Percentiles rank a stretch among this genome's conserved stretches.
Conservation (phyloP, 2,113 vertebrate genomes). For the Protobothrops flavoviridis region DNA sequence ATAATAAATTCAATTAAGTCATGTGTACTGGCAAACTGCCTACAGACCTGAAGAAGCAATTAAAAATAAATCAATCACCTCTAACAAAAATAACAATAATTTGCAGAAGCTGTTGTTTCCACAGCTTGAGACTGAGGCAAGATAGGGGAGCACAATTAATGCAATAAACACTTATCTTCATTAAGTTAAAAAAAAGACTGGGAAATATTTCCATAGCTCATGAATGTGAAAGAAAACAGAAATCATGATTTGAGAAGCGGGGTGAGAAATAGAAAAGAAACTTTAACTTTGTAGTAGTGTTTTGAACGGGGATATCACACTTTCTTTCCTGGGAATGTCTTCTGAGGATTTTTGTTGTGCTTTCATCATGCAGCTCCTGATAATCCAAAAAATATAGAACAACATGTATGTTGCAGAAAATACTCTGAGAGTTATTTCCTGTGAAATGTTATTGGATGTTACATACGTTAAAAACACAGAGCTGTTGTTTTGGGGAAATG, state of each 20-base stretch:
- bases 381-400: background rate
- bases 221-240: constrained; percentile 27
- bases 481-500: background rate
- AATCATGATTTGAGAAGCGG: constrained; percentile 13
- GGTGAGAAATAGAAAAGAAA: constrained; percentile 5
- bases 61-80: constrained; percentile 68
- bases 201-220: constrained; percentile 52
- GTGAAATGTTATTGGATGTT: background rate
- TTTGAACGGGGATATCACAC: background rate
- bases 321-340: background rate
- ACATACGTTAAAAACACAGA: background rate
- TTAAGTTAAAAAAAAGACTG: constrained; percentile 16
- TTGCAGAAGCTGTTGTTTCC: constrained; percentile 60
- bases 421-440: background rate
- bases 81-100: constrained; percentile 66
- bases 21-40: constrained; percentile 44
- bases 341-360: background rate
- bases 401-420: background rate
- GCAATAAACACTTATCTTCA: constrained; percentile 57
- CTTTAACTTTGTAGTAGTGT: background rate
- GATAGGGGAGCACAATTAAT: constrained; percentile 66
- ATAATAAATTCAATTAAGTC: constrained; percentile 49
- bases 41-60: constrained; percentile 62
- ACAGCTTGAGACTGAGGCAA: constrained; percentile 57
- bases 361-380: background rate